Base-by-base conservation (phyloP, 1,140 invertebrate species). In the Mesaphorura yosii region DNA sequence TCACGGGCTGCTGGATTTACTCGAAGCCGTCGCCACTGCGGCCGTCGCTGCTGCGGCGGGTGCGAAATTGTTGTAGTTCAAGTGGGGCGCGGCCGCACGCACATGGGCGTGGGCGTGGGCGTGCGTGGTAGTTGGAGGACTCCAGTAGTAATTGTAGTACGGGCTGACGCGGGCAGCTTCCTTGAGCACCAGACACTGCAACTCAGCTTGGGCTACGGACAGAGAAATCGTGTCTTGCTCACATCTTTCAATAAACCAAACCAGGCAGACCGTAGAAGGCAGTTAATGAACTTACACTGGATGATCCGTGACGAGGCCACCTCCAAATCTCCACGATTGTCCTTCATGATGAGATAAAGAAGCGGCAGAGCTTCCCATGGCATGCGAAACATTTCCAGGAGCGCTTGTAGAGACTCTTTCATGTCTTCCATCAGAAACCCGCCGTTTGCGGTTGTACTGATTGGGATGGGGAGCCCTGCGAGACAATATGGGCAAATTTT, bases 361-460 rank as follows among this genome's bases (percentile, higher is more conserved):
- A 83, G 65, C 7, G 80, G 78, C 73, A 83, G 76, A 74, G 80
- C 78, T 64, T 82, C 79, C 76, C 76, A 80, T 1, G 79, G 75
- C 67, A 80, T 81, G 60, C 76, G 75, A 69, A 83, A 83, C 67
- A 76, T 77, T 61, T 83, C 76, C 62, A 83, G 69, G 38, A 83
- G 72, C 68, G 78, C 79, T 63, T 77, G 74, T 66, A 80, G 81
- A 66, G 78, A 79, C 60, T 81, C 77, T 63, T 83, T 68, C 52
- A 83, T 69, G 44, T 72, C 67, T 64, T 82, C 80, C 27, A 69
- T 28, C 1, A 48, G 14, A 15, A 48, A 19, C 39, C 49, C 57
- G 10, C 37, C 48, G 20, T 7, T 6, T 27, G 26, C 25, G n/a
- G 25, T 10, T 19, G 7, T 7, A n/a, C n/a, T n/a, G n/a, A n/a